Evolutionary conservation across 2,797 vertebrate species (phyloP).

Genomic region (Enteromius argenteus): DNA sequence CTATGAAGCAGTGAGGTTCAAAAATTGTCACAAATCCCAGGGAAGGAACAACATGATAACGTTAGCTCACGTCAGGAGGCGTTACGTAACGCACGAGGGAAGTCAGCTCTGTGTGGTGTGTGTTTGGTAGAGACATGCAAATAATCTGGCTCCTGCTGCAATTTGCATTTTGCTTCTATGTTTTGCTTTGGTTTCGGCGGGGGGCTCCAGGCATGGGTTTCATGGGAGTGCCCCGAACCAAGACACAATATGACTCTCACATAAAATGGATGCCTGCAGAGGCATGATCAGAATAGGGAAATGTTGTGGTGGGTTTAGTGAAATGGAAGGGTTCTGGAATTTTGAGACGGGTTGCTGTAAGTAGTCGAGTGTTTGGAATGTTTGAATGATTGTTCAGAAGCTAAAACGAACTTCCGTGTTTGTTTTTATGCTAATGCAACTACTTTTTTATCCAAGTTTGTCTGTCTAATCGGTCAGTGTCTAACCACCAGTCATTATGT

Average conservation of each 20-base stretch:
- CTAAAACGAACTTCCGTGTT: not conserved
- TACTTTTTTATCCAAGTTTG: not conserved
- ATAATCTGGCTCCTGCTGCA: constrained; percentile 33
- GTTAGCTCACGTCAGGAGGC: constrained; percentile 43
- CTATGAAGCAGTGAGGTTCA: constrained; percentile 38
- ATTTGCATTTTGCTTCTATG: constrained; percentile 58
- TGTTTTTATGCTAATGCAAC: not conserved
- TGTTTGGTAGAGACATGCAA: constrained; percentile 57
- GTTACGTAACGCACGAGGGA: constrained; percentile 58
- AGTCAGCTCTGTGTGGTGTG: constrained; percentile 25
- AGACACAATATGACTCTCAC: constrained; percentile 37
- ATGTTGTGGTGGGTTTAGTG: constrained; percentile 34
- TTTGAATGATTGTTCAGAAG: not conserved
- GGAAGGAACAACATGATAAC: constrained; percentile 36
- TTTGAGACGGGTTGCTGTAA: not conserved
- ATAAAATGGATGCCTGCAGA: constrained; percentile 6
- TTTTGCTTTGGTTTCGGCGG: constrained; percentile 13
- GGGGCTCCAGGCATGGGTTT: constrained; percentile 15
- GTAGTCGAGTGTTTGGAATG: constrained; percentile 12
- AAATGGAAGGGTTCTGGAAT: constrained; percentile 42
- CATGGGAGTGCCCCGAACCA: constrained; percentile 34
- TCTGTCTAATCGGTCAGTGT: not conserved
- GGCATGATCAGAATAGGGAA: constrained; percentile 26
- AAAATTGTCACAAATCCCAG: constrained; percentile 36
- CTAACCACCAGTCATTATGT: not conserved